Evolutionary conservation across 2,113 vertebrate genomes (phyloP).

Genomic region (Pachycephala philippinensis): DNA sequence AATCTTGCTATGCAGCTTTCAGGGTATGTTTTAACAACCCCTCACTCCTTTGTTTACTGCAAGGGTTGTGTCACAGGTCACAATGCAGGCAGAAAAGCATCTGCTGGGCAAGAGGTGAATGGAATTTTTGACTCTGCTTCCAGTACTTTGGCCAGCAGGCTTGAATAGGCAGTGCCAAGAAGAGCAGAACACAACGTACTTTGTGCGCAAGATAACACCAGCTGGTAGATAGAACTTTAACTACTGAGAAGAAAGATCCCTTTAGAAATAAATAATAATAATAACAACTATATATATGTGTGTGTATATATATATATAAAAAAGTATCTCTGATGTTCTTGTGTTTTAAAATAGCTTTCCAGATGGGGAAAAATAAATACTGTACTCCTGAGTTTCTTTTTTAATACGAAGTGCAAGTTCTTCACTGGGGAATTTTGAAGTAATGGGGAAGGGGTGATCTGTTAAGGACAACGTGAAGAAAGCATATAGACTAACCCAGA

Average conservation of each 20-base stretch:
- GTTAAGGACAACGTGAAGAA: background rate
- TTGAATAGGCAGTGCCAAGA: background rate
- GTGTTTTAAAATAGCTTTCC: background rate
- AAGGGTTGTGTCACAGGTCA: background rate
- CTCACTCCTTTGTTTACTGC: background rate
- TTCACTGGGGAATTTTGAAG: background rate
- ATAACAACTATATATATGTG: too few species aligned
- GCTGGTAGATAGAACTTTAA: background rate
- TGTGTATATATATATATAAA: background rate
- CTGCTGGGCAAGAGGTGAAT: slow-evolving; percentile 2
- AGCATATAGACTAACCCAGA: background rate
- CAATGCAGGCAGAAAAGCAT: background rate
- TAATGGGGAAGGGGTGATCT: background rate
- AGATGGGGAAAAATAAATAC: background rate
- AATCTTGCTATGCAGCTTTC: background rate
- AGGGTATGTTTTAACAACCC: background rate
- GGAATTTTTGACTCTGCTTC: slow-evolving; percentile 20
- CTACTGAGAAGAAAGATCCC: background rate
- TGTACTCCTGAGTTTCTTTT: background rate
- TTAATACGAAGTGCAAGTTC: background rate
- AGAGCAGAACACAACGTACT: background rate
- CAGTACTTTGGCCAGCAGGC: background rate
- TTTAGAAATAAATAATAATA: background rate
- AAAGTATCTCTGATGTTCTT: background rate
- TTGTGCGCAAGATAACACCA: background rate